Evolutionary conservation across 2,113 vertebrate genomes (phyloP), one percentile per base, ranked within the genome.

Genomic region (Percopsis transmontana): DNA sequence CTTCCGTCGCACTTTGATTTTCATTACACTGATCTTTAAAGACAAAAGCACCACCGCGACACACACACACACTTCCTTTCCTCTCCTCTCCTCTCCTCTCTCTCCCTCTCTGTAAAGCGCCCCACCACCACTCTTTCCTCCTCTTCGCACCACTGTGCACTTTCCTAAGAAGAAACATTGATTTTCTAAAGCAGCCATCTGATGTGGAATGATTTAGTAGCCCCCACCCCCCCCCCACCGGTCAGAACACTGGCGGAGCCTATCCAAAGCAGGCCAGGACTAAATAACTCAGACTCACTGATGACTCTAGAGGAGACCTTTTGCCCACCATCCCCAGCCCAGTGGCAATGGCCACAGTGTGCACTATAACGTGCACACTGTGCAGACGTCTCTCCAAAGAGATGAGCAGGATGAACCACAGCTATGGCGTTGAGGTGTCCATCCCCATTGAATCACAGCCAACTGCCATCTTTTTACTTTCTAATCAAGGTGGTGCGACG

Each of bases 401-500:
- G 84, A 90, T 89, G 84, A 89, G 83, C 83, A 81, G 66, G 83
- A 84, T 74, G 86, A 80, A 85, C 85, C 81, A 84, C 76, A 85
- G 87, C 80, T 70, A 74, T 79, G 85, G 85, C 85, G 79, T 89
- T 82, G 68, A 66, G 15, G 72, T 68, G 62, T 87, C 85, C 88
- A 87, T 90, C 88, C 88, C 71, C 67, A 74, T 70, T 70, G 90
- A 91, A 92, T n/a, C 88, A 58, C 68, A 82, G 72, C 78, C 76
- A 73, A 84, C 72, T 78, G 74, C 76, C 72, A 83, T 71, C 77
- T 85, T 88, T 81, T 86, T n/a, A n/a, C n/a, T n/a, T n/a, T n/a
- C n/a, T n/a, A n/a, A n/a, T n/a, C n/a, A n/a, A n/a, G n/a, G n/a
- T n/a, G n/a, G n/a, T n/a, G n/a, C n/a, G n/a, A n/a, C n/a, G n/a